A percentile compares a stretch with the other conserved stretches of the same genome.
phyloP scores from a whole-genome alignment of 2,113 vertebrate genomes.

The Takifugu bimaculatus region DNA sequence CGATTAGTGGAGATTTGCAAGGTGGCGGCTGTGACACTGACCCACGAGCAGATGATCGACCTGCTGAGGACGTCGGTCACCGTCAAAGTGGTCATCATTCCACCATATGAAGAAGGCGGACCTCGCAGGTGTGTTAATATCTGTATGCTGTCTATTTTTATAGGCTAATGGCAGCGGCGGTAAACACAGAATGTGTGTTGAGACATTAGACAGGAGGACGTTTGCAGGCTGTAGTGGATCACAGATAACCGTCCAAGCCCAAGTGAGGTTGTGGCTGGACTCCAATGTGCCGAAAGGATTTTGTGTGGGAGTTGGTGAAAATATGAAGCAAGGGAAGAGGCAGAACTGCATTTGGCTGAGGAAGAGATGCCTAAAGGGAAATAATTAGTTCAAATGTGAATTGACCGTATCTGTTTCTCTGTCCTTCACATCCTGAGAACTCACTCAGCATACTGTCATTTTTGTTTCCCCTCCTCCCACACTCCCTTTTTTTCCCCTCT shows the following conservation, averaged over 20 bases:
- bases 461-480: conserved; percentile 14
- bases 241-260: no score
- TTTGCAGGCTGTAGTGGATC: no score
- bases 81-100: conserved; percentile 91
- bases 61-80: conserved; percentile 89
- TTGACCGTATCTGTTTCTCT: conserved; percentile 10
- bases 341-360: conserved; percentile 21
- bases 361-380: conserved; percentile 23
- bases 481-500: conserved; percentile 12
- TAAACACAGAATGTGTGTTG: conserved; percentile 24
- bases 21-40: conserved; percentile 87
- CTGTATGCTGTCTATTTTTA: conserved; percentile 1
- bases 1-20: conserved; percentile 94
- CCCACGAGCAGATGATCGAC: conserved; percentile 95
- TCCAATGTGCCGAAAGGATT: conserved; percentile 65
- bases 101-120: conserved; percentile 83
- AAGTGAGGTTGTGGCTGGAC: conserved; percentile 61
- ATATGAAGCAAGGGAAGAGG: conserved; percentile 52
- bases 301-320: conserved; percentile 68
- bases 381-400: conserved; percentile 18
- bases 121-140: conserved; percentile 81
- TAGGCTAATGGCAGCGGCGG: neutral
- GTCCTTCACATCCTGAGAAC: conserved; percentile 8
- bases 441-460: neutral
- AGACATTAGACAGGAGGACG: neutral